Base-by-base conservation (phyloP, 2,888 invertebrate genomes). In the Philaethria dido region DNA sequence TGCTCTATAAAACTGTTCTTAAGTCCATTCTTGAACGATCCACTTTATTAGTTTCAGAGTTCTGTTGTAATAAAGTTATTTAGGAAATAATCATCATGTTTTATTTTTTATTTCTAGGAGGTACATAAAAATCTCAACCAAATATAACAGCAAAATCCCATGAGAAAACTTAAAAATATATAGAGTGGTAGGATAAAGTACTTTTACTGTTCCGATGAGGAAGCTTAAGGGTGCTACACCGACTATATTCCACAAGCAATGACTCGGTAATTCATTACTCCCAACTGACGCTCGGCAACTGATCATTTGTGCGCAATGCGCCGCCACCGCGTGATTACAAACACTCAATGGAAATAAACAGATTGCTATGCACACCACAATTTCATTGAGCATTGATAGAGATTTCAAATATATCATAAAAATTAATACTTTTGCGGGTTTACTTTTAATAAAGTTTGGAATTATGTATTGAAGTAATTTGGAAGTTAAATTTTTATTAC, bases 181-280 rank as follows among this genome's bases (percentile, higher is more conserved):
- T 18, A 47, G 80, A 86, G 84, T 88, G 86, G 87, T 85, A 88
- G 87, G 80, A 77, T 80, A 80, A 80, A 77, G 74, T 76, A 73
- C 75, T 72, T 75, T 74, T 63, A 69, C 75, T 73, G 76, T 72
- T 76, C 74, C 68, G 73, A 75, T 76, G 79, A 76, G 78, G 75
- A 88, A 88, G 87, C 85, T 89, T 89, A 80, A 81, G 78, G 82
- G 81, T 84, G 82, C 81, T 79, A 80, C 76, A 64, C 71, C 64
- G 73, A 77, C 80, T 85, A 80, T 83, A 87, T 88, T 89, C 83
- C 86, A 89, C 88, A 88, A 87, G 89, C 86, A 83, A 84, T 84
- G 77, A 79, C 78, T 83, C 78, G 77, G 85, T 86, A 86, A 88
- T 88, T 90, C 88, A 89, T 88, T 86, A 86, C 84, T 83, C 82